Base-by-base conservation (phyloP, 2,113 vertebrate genomes). In the Orcinus orca region DNA sequence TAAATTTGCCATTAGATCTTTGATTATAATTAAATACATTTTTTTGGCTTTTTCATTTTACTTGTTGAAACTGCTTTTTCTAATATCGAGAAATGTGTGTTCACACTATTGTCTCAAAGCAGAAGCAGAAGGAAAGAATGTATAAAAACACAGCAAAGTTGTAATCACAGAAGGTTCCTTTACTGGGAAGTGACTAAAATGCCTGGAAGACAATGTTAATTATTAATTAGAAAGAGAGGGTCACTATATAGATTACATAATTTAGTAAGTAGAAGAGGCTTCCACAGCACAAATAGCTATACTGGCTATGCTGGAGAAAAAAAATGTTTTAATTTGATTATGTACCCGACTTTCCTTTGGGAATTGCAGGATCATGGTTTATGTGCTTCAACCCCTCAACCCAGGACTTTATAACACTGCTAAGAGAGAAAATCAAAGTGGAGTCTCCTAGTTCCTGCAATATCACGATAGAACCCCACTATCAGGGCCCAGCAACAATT, bases 231-330 rank as follows among this genome's bases (percentile, higher is more conserved):
- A 80, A 97, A 93, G 29, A n/a, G 79, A 70, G 12, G 4, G 0
- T 14, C 26, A 38, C 50, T 41, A 70, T 21, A 79, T 2, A 82
- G 53, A 41, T 36, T 31, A 29, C 6, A 15, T 18, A 55, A 15
- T 2, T 74, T 38, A 73, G 88, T 31, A 2, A 1, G 1, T 18
- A 83, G 47, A 77, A 0, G 6, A 14, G 13, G 6, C 8, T 76
- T 6, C 2, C 14, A 53, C 26, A 41, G 33, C 0, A 4, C 26
- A 79, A 85, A 55, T 2, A 73, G 77, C n/a, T n/a, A 0, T 1
- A 13, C 0, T 20, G 11, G 55, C 11, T 25, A 47, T 13, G 2
- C 0, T 13, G 60, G n/a, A 17, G 71, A 2, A 47, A 13, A 47
- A 25, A 25, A 23, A 50, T 18, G 41, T 47, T 65, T 95, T 93